Evolutionary conservation across 2,797 vertebrate genomes (phyloP).

Genomic region (Mycteria americana): DNA sequence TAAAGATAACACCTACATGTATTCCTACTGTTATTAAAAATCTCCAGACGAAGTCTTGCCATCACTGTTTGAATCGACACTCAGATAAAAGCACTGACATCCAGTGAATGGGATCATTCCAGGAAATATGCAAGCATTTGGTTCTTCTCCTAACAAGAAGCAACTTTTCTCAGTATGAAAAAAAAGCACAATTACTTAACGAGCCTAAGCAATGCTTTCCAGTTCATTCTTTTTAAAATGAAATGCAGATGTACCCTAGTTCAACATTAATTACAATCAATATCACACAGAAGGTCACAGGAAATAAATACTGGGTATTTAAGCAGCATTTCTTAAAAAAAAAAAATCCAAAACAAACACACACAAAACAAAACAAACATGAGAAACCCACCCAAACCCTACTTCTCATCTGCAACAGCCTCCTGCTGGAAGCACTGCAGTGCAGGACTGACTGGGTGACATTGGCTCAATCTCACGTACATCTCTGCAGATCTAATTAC

Average conservation of each 20-base stretch:
- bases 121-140: background rate
- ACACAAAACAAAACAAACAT: background rate
- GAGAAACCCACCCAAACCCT: background rate
- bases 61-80: background rate
- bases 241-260: background rate
- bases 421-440: background rate
- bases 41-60: background rate
- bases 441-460: background rate
- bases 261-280: background rate
- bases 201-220: background rate
- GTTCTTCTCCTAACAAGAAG: background rate
- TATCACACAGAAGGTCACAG: background rate
- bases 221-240: background rate
- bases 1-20: background rate
- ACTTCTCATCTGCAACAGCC: background rate
- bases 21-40: background rate
- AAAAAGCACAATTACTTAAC: background rate
- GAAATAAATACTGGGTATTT: background rate
- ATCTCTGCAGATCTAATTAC: background rate
- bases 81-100: background rate
- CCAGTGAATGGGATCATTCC: background rate
- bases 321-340: background rate
- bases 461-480: rapidly evolving
- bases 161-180: background rate
- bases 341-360: background rate